A percentile compares a stretch with the other conserved stretches of the same genome.
Evolutionary conservation across 2,113 vertebrate species (phyloP).

Genomic region (Anas platyrhynchos): DNA sequence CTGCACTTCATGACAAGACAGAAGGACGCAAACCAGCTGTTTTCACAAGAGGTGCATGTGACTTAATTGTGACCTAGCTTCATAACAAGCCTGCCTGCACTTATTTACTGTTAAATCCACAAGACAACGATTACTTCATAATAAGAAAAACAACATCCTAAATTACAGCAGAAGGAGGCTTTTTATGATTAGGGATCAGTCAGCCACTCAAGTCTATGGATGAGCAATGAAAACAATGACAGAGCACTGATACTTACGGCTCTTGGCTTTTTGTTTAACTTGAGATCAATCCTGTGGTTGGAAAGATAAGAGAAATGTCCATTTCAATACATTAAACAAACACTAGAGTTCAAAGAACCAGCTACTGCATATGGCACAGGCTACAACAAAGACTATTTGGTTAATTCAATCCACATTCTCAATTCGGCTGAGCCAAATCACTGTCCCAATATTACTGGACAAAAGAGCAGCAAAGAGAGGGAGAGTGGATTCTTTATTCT

Average conservation of each 20-base stretch:
- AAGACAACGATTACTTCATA: background rate
- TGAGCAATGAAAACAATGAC: slow-evolving; percentile 42
- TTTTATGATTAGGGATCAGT: background rate
- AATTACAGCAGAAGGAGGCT: background rate
- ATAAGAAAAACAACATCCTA: background rate
- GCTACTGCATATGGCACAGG: slow-evolving; percentile 73
- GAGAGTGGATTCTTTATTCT: slow-evolving; percentile 30
- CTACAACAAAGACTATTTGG: slow-evolving; percentile 73
- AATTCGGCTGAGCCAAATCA: slow-evolving; percentile 62
- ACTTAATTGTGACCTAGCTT: background rate
- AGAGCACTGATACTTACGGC: slow-evolving; percentile 88
- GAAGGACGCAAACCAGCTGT: background rate
- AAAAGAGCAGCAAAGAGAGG: slow-evolving; percentile 51
- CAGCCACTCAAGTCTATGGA: background rate
- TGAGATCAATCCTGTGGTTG: slow-evolving; percentile 95
- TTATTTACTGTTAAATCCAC: background rate
- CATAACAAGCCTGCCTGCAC: background rate
- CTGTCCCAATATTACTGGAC: slow-evolving; percentile 65
- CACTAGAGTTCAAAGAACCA: slow-evolving; percentile 36
- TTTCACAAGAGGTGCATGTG: background rate
- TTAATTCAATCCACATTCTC: slow-evolving; percentile 67
- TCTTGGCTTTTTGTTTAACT: slow-evolving; percentile 99
- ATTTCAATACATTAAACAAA: slow-evolving; percentile 65
- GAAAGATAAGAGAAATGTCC: slow-evolving; percentile 73
- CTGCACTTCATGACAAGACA: background rate